Evolutionary conservation across 2,113 vertebrate species (phyloP).

Genomic region (Delphinus delphis): DNA sequence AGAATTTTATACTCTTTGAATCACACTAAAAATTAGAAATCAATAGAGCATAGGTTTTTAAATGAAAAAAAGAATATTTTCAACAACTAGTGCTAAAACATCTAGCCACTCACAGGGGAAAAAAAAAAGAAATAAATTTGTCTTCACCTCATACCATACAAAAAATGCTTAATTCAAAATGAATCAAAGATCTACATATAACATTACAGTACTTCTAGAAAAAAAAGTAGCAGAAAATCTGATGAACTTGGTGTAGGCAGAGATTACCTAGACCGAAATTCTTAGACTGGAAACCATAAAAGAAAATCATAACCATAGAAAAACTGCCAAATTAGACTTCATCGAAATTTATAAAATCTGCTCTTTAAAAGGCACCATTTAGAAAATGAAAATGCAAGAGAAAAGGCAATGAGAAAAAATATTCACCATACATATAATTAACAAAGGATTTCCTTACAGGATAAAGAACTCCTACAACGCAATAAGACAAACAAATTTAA

Average conservation of each 20-base stretch:
- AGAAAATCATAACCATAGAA: constrained; percentile 6
- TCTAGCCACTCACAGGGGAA: not conserved
- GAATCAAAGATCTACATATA: not conserved
- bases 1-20: not conserved
- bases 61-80: not conserved
- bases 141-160: not conserved
- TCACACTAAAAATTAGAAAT: not conserved
- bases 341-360: not conserved
- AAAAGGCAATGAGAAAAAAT: not conserved
- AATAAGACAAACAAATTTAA: not conserved
- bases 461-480: not conserved
- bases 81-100: not conserved
- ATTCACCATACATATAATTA: not conserved
- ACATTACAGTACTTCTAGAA: not conserved
- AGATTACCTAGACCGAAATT: not conserved
- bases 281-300: not conserved
- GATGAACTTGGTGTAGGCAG: not conserved
- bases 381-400: not conserved
- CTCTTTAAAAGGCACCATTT: not conserved
- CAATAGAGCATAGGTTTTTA: not conserved
- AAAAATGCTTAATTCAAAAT: not conserved
- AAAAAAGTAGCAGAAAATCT: not conserved
- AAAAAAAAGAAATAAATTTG: not conserved
- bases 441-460: not conserved
- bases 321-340: not conserved